Evolutionary conservation across 2,888 invertebrate genomes (phyloP), one percentile per base, ranked within the genome.

Genomic region (Anarsia innoxiella): DNA sequence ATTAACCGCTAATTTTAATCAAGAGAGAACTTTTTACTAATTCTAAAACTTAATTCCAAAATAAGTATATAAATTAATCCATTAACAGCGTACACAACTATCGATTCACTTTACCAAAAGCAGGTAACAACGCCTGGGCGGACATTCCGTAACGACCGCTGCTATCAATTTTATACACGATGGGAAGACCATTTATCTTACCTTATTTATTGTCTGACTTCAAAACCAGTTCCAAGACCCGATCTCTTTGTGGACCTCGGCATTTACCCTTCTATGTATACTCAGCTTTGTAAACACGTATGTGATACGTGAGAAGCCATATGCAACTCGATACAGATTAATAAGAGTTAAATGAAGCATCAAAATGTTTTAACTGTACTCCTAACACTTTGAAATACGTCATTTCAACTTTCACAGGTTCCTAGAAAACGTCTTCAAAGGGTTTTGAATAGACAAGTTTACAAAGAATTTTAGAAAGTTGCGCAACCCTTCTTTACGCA

Each of bases 391-490:
- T 51, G 49, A 46, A 30, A 58, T 53, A 50, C 49, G 48, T 59
- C 36, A 36, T 35, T n/a, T n/a, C n/a, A 66, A 77, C 78, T 80
- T 82, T 79, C 78, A 68, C 74, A 56, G 63, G 58, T 82, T 80
- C 83, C 56, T 39, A 72, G 77, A 79, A 79, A 60, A 50, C 39
- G 43, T 59, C 56, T 61, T 56, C 52, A 56, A 53, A 48, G 48
- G 52, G 16, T 14, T 59, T n/a, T 59, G 70, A 71, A 69, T 53
- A 58, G 62, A 66, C 68, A 78, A 73, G n/a, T 76, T 80, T 66
- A 80, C 79, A 82, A 83, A 67, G 78, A 63, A 73, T 78, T n/a
- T n/a, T 82, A 77, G 84, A 84, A 84, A 84, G 84, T 84, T 84
- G 74, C 69, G 76, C 80, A 84, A 84, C 83, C 82, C 82, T 83